Evolutionary conservation across 2,113 vertebrate species (phyloP), one percentile per base, ranked within the genome.

Genomic region (Heteronetta atricapilla): DNA sequence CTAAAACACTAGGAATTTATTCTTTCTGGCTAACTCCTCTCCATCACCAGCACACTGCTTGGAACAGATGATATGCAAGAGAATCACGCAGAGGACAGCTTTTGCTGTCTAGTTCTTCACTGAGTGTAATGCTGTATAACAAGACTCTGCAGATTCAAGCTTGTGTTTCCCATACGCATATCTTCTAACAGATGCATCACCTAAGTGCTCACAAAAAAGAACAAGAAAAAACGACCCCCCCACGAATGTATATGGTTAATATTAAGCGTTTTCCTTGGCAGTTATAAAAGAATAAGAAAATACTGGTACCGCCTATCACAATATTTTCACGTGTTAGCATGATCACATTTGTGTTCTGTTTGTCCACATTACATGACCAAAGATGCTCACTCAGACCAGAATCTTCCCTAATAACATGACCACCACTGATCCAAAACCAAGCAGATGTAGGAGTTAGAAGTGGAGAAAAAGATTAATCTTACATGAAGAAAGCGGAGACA

Each of bases 141-240:
- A 42, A 42, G 58, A 17, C 22, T 13, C 36, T 46, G 46, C 23
- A 85, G 48, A 40, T 38, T 28, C 29, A n/a, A 42, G 28, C 50
- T 29, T 13, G 25, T 2, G 19, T 1, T 80, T 66, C 21, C 67
- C 78, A 8, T 53, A 25, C 8, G 15, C 25, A 72, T 9, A 3
- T 1, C 34, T 6, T 31, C 22, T 19, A n/a, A 72, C 5, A 22
- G 10, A 55, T 6, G 16, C 28, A 15, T 3, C 72, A 66, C 14
- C 38, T 55, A n/a, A 73, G 38, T 1, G 3, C 63, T 69, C 79
- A 73, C 29, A 69, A 79, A 91, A 31, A 0, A 80, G 29, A 62
- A 34, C 0, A 2, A 55, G 2, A 13, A 48, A 28, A 13, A 44
- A 55, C 46, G 6, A 53, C 8, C 13, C 22, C 6, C 5, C 21